Evolutionary conservation across 2,888 invertebrate species (phyloP), one percentile per base, ranked within the genome.

Genomic region (Terebella lapidaria): DNA sequence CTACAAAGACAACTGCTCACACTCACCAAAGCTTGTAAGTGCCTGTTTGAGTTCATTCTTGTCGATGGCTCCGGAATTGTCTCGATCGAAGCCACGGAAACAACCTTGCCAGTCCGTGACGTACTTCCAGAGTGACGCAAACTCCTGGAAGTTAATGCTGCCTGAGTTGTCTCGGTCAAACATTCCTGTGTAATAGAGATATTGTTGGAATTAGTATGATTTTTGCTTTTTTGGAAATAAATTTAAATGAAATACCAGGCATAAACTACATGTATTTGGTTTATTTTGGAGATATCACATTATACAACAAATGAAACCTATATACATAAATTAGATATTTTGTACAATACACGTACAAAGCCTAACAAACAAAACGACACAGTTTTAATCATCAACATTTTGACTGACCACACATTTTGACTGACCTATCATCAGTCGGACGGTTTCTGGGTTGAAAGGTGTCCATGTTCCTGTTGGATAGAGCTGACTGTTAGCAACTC

Each of bases 101-200:
- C 94, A 94, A 74, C 87, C 89, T 77, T 96, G 94, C 97, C 97
- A 99, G 74, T 97, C 96, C 3, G 91, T 92, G 0, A 99, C 92
- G 81, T 96, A 99, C 78, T 94, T 94, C 97, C 97, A 99, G 0
- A 99, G 83, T 0, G 92, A 89, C 54, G 91, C 90, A 82, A 99
- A 99, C 80, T 97, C 95, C 73, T 94, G 89, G 81, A 96, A 96
- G 71, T 87, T 89, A 58, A 99, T 93, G 1, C 89, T 89, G 4
- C 95, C 96, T 72, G 88, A 86, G 73, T 88, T 89, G 73, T 91
- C 89, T 67, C 88, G 87, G 80, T 99, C 97, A 84, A 94, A 96
- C 95, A 97, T 86, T 53, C 84, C 84, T 84, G 69, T n/a, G 70
- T 57, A 35, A 53, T 15, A 52, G 15, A 20, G n/a, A n/a, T n/a